phyloP scores from a whole-genome alignment of 2,888 invertebrate species.

The Branchellion lobata region DNA sequence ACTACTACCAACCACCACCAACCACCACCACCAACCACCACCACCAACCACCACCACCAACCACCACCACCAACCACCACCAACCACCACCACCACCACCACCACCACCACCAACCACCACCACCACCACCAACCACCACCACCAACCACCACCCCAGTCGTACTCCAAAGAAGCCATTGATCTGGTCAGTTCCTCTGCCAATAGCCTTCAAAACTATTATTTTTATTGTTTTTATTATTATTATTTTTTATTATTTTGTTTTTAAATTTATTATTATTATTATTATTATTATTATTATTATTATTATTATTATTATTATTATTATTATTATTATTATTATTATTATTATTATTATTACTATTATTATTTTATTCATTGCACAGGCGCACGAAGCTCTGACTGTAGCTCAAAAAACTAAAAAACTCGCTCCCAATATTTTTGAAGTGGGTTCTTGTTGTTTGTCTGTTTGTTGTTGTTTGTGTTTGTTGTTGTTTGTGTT shows the following conservation, averaged over 20 bases:
- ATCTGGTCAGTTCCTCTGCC: too few relatives aligned
- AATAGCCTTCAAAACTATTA: too few relatives aligned
- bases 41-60: too few relatives aligned
- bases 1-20: too few relatives aligned
- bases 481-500: background rate
- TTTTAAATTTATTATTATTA: background rate
- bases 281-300: background rate
- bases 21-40: too few relatives aligned
- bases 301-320: background rate
- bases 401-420: constrained; percentile 72
- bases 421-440: constrained; percentile 86
- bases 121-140: too few relatives aligned
- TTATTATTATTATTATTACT: constrained; percentile 98
- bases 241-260: background rate
- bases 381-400: constrained; percentile 96
- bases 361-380: too few relatives aligned
- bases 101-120: too few relatives aligned
- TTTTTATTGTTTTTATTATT: background rate
- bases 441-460: constrained; percentile 71
- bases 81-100: too few relatives aligned
- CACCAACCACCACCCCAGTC: too few relatives aligned
- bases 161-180: constrained; percentile 94
- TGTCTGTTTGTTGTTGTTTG: background rate
- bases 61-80: too few relatives aligned
- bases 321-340: constrained; percentile 58